These are phyloP conservation scores for Tenrec ecaudatus DNA, from an alignment of 2,113 vertebrate species.

Conservation along the genomic window DNA sequence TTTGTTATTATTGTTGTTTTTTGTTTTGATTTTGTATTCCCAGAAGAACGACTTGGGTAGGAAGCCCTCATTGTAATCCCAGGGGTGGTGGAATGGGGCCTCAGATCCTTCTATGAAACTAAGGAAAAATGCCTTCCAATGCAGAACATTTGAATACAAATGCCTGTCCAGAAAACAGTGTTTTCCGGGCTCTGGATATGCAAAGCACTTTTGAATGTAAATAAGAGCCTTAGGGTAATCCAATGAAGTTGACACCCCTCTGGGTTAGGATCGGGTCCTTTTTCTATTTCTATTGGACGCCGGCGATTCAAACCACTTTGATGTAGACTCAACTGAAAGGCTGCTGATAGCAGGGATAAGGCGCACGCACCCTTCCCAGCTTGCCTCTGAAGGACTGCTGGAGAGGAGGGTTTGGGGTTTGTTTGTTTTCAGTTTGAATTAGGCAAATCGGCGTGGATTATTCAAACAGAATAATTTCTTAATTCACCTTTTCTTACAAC, in stretches of 20 bases:
- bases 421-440: constrained; percentile 28
- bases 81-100: background rate
- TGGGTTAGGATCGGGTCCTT: background rate
- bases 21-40: background rate
- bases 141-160: constrained; percentile 57
- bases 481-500: background rate
- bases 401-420: background rate
- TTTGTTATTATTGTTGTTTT: no score
- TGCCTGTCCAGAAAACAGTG: background rate
- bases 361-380: background rate
- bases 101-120: constrained; percentile 50
- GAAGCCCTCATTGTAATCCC: background rate
- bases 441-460: background rate
- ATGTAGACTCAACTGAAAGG: background rate
- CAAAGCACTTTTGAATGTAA: constrained; percentile 52
- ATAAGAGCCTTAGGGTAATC: constrained; percentile 53
- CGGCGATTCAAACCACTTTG: background rate
- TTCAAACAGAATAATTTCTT: constrained; percentile 11
- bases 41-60: constrained; percentile 49
- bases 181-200: constrained; percentile 36
- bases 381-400: background rate
- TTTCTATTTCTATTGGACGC: constrained; percentile 65
- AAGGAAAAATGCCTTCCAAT: background rate
- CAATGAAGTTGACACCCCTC: background rate
- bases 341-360: background rate